Evolutionary conservation across 2,797 vertebrate genomes (phyloP).

Genomic region (Naso thynnoides): DNA sequence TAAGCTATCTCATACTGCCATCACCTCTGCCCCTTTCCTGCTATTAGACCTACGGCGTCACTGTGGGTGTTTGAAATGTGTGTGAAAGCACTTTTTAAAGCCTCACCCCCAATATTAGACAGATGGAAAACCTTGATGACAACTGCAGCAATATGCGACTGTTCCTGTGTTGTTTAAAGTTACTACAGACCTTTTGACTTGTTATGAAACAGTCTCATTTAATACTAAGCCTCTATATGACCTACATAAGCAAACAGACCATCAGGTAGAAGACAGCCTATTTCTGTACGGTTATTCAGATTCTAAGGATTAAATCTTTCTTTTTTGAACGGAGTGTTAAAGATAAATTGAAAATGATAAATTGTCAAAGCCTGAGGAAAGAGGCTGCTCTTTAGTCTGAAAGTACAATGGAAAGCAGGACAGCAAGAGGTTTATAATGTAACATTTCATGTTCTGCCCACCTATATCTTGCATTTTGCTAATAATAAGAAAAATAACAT

Average conservation of each 20-base stretch:
- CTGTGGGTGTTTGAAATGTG: conserved; percentile 18
- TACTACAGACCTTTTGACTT: too few species aligned
- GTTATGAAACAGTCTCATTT: too few species aligned
- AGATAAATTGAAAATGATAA: background rate
- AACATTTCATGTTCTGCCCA: too few species aligned
- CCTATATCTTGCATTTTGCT: too few species aligned
- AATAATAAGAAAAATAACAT: too few species aligned
- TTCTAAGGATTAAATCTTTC: too few species aligned
- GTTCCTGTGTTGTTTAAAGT: background rate
- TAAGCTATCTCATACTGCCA: conserved; percentile 47
- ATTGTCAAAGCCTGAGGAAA: background rate
- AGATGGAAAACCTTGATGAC: background rate
- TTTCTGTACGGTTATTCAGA: too few species aligned
- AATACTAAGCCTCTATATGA: too few species aligned
- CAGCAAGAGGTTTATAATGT: too few species aligned
- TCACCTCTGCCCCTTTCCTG: conserved; percentile 46
- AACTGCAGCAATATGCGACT: conserved; percentile 10
- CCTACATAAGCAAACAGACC: too few species aligned
- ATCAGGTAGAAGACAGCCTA: too few species aligned
- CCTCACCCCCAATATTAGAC: background rate
- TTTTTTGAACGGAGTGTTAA: background rate
- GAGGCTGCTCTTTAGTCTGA: background rate
- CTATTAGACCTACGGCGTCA: conserved; percentile 28
- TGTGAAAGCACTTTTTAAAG: conserved; percentile 14
- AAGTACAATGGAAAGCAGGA: background rate